Evolutionary conservation across 64 coral and sea anemone species (phyloP).

Genomic region (Montipora cactus): DNA sequence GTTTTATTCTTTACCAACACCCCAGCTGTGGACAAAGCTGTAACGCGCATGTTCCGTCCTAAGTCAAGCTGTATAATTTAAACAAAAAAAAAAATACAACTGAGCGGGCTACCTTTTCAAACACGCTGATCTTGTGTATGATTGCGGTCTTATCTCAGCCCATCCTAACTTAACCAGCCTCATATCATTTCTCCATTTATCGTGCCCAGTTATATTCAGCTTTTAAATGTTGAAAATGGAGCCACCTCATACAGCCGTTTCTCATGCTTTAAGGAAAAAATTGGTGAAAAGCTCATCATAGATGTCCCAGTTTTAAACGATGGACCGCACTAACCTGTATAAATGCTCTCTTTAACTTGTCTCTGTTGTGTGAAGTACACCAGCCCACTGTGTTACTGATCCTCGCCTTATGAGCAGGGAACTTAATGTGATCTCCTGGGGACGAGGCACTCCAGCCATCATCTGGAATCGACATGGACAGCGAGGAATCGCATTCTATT

Average conservation of each 20-base stretch:
- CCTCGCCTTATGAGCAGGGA: slow-evolving; percentile 67
- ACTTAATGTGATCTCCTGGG: slow-evolving; percentile 24
- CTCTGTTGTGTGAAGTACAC: slow-evolving; percentile 66
- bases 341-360: slow-evolving; percentile 59
- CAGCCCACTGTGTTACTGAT: slow-evolving; percentile 51
- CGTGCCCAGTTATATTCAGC: background rate
- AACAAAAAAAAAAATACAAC: background rate
- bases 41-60: slow-evolving; percentile 75
- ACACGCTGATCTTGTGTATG: background rate
- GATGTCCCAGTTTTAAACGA: background rate
- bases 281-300: background rate
- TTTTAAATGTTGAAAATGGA: background rate
- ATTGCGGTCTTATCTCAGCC: background rate
- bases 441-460: slow-evolving; percentile 72
- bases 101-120: background rate
- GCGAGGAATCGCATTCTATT: slow-evolving; percentile 63
- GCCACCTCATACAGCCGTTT: background rate
- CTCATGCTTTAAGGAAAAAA: background rate
- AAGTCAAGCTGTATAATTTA: slow-evolving; percentile 73
- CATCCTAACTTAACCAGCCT: background rate
- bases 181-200: background rate
- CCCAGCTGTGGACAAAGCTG: slow-evolving; percentile 73
- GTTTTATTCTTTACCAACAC: slow-evolving; percentile 60
- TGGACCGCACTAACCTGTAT: slow-evolving; percentile 9
- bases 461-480: slow-evolving; percentile 75